Evolutionary conservation across 2,888 invertebrate species (phyloP).

Genomic region (Lasioglossum oenotherae): DNA sequence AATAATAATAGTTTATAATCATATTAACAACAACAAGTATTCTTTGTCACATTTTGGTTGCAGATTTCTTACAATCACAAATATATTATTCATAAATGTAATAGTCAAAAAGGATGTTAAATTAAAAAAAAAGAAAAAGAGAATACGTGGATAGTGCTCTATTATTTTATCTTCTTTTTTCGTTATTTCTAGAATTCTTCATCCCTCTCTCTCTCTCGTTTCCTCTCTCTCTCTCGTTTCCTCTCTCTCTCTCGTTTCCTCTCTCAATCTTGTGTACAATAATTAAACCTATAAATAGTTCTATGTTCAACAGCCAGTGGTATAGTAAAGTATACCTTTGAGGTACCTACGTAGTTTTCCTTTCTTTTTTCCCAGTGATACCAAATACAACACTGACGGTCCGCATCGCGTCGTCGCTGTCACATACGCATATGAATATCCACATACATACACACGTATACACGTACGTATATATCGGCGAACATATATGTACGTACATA

Average conservation of each 20-base stretch:
- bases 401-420: no score
- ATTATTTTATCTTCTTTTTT: no score
- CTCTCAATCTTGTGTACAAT: slow-evolving; percentile 74
- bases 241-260: no score
- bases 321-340: slow-evolving; percentile 84
- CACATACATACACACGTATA: no score
- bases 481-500: no score
- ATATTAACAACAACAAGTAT: slow-evolving; percentile 84
- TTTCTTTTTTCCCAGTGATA: slow-evolving; percentile 75
- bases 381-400: slow-evolving; percentile 80
- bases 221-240: no score
- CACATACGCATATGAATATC: no score
- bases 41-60: slow-evolving; percentile 85
- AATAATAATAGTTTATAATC: slow-evolving; percentile 80
- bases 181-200: no score
- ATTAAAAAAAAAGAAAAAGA: slow-evolving; percentile 73
- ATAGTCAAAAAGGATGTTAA: slow-evolving; percentile 82
- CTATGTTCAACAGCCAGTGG: slow-evolving; percentile 85
- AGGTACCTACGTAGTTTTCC: slow-evolving; percentile 84
- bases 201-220: no score
- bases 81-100: slow-evolving; percentile 83
- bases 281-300: slow-evolving; percentile 84
- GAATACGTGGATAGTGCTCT: slow-evolving; percentile 82
- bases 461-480: no score
- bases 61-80: slow-evolving; percentile 84